Base-by-base conservation (phyloP, 2,797 vertebrate species). In the Gallirallus australis region DNA sequence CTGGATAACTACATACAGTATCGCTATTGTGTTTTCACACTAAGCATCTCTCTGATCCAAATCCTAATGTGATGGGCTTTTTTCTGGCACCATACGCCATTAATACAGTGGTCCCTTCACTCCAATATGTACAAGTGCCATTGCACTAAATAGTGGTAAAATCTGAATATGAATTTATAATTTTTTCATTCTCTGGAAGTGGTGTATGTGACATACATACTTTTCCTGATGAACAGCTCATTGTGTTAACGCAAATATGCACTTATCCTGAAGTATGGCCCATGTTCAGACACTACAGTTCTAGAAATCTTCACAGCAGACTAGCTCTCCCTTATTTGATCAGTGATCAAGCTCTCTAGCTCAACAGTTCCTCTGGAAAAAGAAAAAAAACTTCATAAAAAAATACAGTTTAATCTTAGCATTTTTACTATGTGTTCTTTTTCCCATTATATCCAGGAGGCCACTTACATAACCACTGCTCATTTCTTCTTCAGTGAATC, bases 1-100 rank as follows among this genome's bases (percentile, higher is more conserved):
- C 33, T 54, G 13, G n/a, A 52, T 17, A 59, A 12, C 8, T 78
- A 28, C 0, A 0, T 4, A 61, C 4, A 56, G 20, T 27, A 66
- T 9, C 2, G 5, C 20, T 77, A 30, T 15, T 24, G 18, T 8
- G 63, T 89, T 87, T 86, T 70, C 61, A 76, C n/a, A 83, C 7
- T 69, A 56, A 70, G 63, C 31, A 84, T 25, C 27, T 75, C 33
- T 65, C 48, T 12, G 12, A 39, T 68, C 23, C 42, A 88, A 90
- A 72, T 72, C 33, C 53, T 71, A 65, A 80, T 2, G n/a, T 52
- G 47, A 48, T 48, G 47, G 47, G 47, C 21, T n/a, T 57, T 82
- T 69, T 77, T 8, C 42, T 60, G 57, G 39, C 27, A 64, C 2
- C n/a, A 37, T n/a, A 52, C 2, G 1, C 23, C 20, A 37, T 70